Evolutionary conservation across 2,888 invertebrate species (phyloP).

Genomic region (Alcis repandata): DNA sequence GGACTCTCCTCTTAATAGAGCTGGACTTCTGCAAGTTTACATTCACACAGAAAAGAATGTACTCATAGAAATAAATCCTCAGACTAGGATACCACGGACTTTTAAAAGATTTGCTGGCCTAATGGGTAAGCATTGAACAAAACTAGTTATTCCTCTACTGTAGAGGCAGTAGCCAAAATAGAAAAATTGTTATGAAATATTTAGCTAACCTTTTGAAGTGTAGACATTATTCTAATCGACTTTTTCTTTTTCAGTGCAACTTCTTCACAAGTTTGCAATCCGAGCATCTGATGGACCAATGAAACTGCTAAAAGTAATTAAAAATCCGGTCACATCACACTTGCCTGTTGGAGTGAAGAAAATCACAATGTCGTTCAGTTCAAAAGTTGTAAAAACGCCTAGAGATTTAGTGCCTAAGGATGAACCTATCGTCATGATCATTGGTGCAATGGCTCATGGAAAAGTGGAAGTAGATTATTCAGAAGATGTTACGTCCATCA

Average conservation of each 20-base stretch:
- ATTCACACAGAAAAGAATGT: constrained; percentile 97
- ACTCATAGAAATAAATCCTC: constrained; percentile 97
- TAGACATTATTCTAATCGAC: neutral
- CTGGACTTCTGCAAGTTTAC: constrained; percentile 98
- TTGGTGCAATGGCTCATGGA: constrained; percentile 99
- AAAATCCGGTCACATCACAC: constrained; percentile 98
- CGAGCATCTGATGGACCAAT: constrained; percentile 95
- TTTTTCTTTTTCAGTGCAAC: constrained; percentile 90
- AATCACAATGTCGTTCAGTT: constrained; percentile 95
- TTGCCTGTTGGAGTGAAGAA: constrained; percentile 97
- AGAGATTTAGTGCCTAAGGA: constrained; percentile 92
- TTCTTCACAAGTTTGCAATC: constrained; percentile 97
- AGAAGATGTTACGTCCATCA: constrained; percentile 96
- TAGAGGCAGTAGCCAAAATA: too few species aligned
- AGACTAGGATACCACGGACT: constrained; percentile 98
- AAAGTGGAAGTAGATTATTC: constrained; percentile 95
- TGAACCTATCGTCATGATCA: constrained; percentile 95
- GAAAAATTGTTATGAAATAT: too few species aligned
- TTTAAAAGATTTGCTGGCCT: constrained; percentile 98
- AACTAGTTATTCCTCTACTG: too few species aligned
- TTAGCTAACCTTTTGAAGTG: too few species aligned
- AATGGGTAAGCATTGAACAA: constrained; percentile 92
- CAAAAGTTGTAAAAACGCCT: constrained; percentile 89
- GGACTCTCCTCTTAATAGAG: constrained; percentile 98
- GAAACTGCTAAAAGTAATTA: constrained; percentile 97